Percentiles rank a stretch among this genome's conserved stretches.
phyloP scores from a whole-genome alignment of 2,113 vertebrate species.

The Hippocampus zosterae region DNA sequence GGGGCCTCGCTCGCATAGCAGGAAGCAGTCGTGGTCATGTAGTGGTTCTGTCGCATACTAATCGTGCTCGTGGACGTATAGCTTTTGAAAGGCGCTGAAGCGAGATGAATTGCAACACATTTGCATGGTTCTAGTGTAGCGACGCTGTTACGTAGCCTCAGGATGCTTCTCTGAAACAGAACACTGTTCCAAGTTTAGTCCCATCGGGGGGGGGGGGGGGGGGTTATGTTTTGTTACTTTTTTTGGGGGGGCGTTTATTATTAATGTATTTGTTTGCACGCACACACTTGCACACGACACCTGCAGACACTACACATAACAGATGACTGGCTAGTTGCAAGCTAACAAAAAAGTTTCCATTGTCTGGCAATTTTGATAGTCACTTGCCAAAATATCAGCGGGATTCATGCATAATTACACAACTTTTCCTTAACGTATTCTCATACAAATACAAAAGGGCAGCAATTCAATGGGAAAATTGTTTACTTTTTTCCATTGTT shows the following conservation, averaged over 20 bases:
- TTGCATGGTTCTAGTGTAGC: conserved; percentile 37
- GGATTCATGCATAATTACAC: not conserved
- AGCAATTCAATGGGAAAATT: not conserved
- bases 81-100: conserved; percentile 36
- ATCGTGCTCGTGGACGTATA: conserved; percentile 51
- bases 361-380: not conserved
- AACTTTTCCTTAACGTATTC: not conserved
- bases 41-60: conserved; percentile 43
- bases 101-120: conserved; percentile 21
- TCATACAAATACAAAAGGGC: no score
- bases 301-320: conserved; percentile 67
- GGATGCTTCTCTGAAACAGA: conserved; percentile 45
- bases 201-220: conserved; percentile 33
- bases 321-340: conserved; percentile 57
- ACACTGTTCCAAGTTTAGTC: not conserved
- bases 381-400: no score
- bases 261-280: conserved; percentile 47
- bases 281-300: conserved; percentile 72
- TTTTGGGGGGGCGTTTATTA: conserved; percentile 38
- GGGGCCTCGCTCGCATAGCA: conserved; percentile 52
- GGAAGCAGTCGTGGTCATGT: conserved; percentile 24
- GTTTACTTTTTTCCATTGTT: not conserved
- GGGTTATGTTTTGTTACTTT: conserved; percentile 7
- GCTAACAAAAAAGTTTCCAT: conserved; percentile 53
- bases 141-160: conserved; percentile 31